Evolutionary conservation across 2,888 invertebrate genomes (phyloP), one percentile per base, ranked within the genome.

Genomic region (Oscheius sp.): DNA sequence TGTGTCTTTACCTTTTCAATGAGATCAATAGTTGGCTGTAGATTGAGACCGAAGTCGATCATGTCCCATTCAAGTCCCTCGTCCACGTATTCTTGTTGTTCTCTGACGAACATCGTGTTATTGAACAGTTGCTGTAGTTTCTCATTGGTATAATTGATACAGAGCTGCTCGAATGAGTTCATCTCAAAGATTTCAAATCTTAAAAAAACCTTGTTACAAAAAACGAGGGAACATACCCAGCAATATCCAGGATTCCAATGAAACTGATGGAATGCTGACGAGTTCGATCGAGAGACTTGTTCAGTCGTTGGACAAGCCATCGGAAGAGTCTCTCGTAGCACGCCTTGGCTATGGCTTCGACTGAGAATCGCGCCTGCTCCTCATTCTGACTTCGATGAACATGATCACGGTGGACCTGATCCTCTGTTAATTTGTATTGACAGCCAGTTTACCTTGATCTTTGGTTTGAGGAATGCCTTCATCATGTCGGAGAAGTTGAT

Each of bases 1-100:
- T 43, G n/a, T 55, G 13, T 63, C 23, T 63, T 9, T 85, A 91
- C 92, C 90, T 98, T 99, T 89, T 99, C 99, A 88, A 99, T 96
- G 75, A 99, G 92, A 90, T 99, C 98, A 88, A 99, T 99, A 0
- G 98, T 99, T 2, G 99, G 98, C 89, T 99, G 98, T 66, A 99
- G 91, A 91, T 99, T 98, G 35, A 99, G 92, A 5, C 99, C 98
- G 89, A 99, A 99, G 90, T 99, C 98, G 88, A 99, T 98, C 89
- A 98, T 99, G 89, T 96, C 96, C 99, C 99, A 99, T 89, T 99
- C 97, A 87, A 99, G 98, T 69, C 98, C 98, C 90, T 99, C 99
- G 35, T 96, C 92, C 89, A 97, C 96, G 90, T 99, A 83, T 55
- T 82, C 83, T 72, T 82, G 80, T 90, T 99, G 98, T 89, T 99